Evolutionary conservation across 2,797 vertebrate genomes (phyloP).

Genomic region (Pantherophis vulpinus): DNA sequence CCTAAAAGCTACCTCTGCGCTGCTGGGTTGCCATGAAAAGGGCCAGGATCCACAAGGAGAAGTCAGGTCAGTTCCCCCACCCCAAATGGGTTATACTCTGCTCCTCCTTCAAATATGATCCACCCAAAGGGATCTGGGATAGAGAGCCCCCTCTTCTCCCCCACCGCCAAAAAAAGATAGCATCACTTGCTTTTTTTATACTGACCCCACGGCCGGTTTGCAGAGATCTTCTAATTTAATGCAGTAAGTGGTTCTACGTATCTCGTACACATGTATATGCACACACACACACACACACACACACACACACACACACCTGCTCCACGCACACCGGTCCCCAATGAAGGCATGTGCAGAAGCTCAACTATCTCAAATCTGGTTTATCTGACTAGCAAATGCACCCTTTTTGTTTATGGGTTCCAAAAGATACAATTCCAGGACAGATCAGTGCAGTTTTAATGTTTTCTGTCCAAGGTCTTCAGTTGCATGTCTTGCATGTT

Average conservation of each 20-base stretch:
- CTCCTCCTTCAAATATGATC: neutral
- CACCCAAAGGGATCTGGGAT: neutral
- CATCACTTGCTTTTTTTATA: neutral
- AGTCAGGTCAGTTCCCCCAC: neutral
- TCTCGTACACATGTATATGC: neutral
- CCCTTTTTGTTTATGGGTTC: neutral
- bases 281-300: neutral
- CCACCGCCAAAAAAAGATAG: neutral
- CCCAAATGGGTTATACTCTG: rapidly evolving
- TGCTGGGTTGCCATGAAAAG: slow-evolving; percentile 54
- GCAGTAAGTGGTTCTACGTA: neutral
- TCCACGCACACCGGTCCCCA: neutral
- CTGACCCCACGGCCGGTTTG: too few species aligned
- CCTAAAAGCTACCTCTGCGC: slow-evolving; percentile 53
- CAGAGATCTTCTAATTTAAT: neutral
- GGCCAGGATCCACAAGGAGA: neutral
- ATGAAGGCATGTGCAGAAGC: neutral
- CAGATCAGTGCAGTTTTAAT: neutral
- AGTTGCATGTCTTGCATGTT: neutral
- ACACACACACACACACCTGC: neutral
- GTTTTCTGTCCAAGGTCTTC: neutral
- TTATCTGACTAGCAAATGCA: neutral
- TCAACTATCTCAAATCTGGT: neutral
- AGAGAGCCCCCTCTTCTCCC: neutral
- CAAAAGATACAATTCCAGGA: neutral